Base-by-base conservation (phyloP, 2,888 invertebrate species). In the Marasmarcha lunaedactyla region DNA sequence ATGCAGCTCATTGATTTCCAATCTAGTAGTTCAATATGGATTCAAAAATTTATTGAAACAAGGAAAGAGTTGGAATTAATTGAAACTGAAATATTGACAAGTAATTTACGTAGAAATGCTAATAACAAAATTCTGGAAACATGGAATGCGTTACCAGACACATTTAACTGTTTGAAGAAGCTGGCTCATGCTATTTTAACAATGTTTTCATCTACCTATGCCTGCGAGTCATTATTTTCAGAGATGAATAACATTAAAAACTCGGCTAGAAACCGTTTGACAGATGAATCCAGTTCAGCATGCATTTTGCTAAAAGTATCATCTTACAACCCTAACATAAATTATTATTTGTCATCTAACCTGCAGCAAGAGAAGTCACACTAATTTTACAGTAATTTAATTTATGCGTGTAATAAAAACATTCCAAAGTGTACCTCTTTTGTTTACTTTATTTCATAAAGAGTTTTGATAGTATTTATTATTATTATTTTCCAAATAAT, bases 71-170 rank as follows among this genome's bases (percentile, higher is more conserved):
- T 46, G 26, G 45, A 48, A 39, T 46, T 46, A 42, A 49, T 44
- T 45, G 42, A 43, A 46, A 44, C 38, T 33, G 42, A 43, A 46
- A 43, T 27, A 42, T 38, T 41, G 30, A 42, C 40, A 36, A n/a
- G n/a, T n/a, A n/a, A n/a, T n/a, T n/a, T n/a, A n/a, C n/a, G n/a
- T n/a, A n/a, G n/a, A n/a, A n/a, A 50, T 49, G 44, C 46, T 39
- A 47, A 48, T 47, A 50, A 49, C 30, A 47, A 48, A 49, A 49
- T 51, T n/a, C n/a, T n/a, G n/a, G n/a, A n/a, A n/a, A n/a, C n/a
- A n/a, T n/a, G n/a, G n/a, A n/a, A n/a, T n/a, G 42, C 47, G 41
- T 47, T 52, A 39, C 47, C 46, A 49, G 48, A 47, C 38, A 44
- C 42, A 44, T 49, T 47, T 46, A 47, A 45, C 40, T 51, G 49